These are phyloP conservation scores for Synchiropus splendidus DNA, from an alignment of 2,113 vertebrate species.

Conservation along the genomic window DNA sequence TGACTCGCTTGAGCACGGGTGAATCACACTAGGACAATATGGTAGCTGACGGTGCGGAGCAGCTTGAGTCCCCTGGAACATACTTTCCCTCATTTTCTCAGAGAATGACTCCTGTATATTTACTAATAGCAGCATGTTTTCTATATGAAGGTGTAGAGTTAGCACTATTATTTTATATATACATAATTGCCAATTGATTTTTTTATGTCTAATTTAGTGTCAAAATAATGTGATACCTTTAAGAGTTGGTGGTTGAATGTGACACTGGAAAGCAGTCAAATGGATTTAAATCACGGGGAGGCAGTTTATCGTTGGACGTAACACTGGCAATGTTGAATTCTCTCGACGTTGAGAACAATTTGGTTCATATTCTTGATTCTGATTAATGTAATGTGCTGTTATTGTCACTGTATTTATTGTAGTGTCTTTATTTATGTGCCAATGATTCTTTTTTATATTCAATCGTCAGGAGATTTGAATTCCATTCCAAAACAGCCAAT, in stretches of 20 bases:
- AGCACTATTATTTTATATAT: background rate
- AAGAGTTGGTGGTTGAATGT: background rate
- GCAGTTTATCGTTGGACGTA: background rate
- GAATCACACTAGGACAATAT: no score
- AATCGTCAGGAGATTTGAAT: no score
- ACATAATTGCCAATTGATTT: background rate
- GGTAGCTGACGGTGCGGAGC: no score
- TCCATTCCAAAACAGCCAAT: no score
- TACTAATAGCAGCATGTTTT: conserved; percentile 6
- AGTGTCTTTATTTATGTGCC: conserved; percentile 35
- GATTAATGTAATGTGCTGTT: conserved; percentile 13
- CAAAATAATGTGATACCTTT: no score
- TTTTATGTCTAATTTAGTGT: no score
- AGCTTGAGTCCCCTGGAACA: no score
- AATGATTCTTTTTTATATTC: conserved; percentile 19
- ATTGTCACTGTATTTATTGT: conserved; percentile 5
- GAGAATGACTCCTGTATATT: conserved; percentile 2
- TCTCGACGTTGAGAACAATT: no score
- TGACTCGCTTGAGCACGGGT: no score
- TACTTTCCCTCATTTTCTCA: background rate
- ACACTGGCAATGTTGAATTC: background rate
- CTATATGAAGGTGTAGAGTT: conserved; percentile 10
- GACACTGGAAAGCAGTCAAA: background rate
- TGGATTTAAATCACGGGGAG: background rate
- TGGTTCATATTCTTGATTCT: no score